Evolutionary conservation across 2,797 vertebrate genomes (phyloP).

Genomic region (Cyclura pinguis): DNA sequence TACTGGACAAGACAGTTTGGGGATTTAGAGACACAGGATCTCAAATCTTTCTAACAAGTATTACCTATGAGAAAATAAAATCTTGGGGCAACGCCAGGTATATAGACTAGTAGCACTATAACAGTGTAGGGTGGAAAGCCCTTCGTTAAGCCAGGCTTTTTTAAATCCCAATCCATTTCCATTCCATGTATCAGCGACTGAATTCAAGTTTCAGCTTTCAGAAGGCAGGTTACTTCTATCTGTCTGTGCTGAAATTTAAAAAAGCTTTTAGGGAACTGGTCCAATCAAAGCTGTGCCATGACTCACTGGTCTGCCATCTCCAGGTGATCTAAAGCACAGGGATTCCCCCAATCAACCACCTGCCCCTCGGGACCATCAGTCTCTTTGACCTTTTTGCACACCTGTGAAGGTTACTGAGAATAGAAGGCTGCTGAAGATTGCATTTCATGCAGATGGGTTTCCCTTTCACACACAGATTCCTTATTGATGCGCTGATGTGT

Average conservation of each 20-base stretch:
- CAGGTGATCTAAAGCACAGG: background rate
- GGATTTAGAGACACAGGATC: no score
- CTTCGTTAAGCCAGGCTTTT: background rate
- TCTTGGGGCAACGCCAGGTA: no score
- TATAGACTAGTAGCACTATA: no score
- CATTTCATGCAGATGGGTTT: rapidly evolving
- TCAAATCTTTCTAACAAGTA: no score
- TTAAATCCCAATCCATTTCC: background rate
- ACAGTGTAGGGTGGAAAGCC: no score
- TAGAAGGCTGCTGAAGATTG: background rate
- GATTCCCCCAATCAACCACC: background rate
- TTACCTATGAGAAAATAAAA: no score
- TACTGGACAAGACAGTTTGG: no score
- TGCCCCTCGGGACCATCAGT: background rate
- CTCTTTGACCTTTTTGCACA: background rate
- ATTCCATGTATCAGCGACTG: constrained; percentile 32
- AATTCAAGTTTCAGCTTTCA: constrained; percentile 37
- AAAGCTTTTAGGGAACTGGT: background rate
- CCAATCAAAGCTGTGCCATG: background rate
- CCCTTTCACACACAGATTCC: background rate
- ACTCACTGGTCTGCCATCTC: background rate
- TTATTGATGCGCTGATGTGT: background rate
- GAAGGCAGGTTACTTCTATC: background rate
- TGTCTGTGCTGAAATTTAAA: background rate
- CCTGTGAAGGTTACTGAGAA: background rate